These are phyloP conservation scores for Coilia nasus DNA, from an alignment of 2,797 vertebrate genomes.

Conservation along the genomic window DNA sequence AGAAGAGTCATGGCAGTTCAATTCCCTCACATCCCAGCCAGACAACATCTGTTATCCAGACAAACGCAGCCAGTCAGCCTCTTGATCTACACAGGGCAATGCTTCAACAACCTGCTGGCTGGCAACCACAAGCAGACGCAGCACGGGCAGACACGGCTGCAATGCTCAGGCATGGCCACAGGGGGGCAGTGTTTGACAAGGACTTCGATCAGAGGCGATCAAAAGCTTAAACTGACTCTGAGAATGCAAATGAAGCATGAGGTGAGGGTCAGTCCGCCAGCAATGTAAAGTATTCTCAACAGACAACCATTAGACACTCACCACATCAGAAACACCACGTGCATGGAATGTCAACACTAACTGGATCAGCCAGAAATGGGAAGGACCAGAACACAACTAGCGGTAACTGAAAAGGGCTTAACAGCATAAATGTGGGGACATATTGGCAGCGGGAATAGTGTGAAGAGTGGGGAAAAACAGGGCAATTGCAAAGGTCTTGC, in stretches of 20 bases:
- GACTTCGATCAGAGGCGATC: slow-evolving; percentile 27
- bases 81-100: background rate
- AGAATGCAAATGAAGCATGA: background rate
- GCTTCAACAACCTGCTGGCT: background rate
- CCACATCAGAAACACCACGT: background rate
- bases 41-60: slow-evolving; percentile 21
- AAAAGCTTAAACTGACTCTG: background rate
- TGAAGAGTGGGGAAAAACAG: no score
- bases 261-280: background rate
- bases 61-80: background rate
- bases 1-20: background rate
- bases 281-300: background rate
- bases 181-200: slow-evolving; percentile 46
- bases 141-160: background rate
- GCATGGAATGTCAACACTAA: no score
- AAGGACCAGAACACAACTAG: background rate
- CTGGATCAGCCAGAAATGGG: background rate
- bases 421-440: background rate
- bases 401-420: background rate
- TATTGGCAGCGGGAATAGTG: no score
- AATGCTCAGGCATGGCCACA: slow-evolving; percentile 42
- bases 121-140: background rate
- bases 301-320: background rate
- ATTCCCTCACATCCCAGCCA: background rate
- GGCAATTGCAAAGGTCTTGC: no score